Conservation (phyloP, 1,140 invertebrate genomes). For the Penaeus indicus region DNA sequence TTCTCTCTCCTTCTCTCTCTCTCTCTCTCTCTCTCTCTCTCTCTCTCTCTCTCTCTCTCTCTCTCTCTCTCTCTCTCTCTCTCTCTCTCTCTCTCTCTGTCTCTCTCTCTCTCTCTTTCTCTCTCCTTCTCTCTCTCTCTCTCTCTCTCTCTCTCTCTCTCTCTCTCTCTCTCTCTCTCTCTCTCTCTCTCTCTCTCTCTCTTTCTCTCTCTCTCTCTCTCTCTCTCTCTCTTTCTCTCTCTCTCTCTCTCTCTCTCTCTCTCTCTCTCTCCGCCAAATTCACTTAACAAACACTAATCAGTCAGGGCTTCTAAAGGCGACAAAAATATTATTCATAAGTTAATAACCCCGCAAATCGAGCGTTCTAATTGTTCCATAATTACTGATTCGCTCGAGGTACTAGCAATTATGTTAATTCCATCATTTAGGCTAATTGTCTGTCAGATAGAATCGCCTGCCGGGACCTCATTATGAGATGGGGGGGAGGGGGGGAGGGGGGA, state of each 20-base stretch:
- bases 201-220: neutral
- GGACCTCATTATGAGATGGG: constrained; percentile 16
- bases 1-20: neutral
- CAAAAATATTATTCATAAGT: constrained; percentile 26
- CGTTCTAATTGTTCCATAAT: constrained; percentile 50
- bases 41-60: neutral
- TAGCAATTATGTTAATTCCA: constrained; percentile 59
- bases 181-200: no score
- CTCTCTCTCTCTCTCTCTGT: neutral
- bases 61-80: neutral
- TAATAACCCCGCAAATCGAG: constrained; percentile 38
- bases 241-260: neutral
- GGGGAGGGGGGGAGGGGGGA: neutral
- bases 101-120: no score
- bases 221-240: neutral
- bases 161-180: no score
- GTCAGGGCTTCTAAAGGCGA: neutral
- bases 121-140: no score
- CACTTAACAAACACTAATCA: constrained; percentile 13
- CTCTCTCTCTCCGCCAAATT: neutral
- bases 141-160: no score
- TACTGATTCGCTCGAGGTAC: constrained; percentile 33
- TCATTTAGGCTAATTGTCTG: constrained; percentile 55
- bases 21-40: neutral
- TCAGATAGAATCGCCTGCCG: constrained; percentile 37